Evolutionary conservation across 2,888 invertebrate species (phyloP), one percentile per base, ranked within the genome.

Genomic region (Abrostola tripartita): DNA sequence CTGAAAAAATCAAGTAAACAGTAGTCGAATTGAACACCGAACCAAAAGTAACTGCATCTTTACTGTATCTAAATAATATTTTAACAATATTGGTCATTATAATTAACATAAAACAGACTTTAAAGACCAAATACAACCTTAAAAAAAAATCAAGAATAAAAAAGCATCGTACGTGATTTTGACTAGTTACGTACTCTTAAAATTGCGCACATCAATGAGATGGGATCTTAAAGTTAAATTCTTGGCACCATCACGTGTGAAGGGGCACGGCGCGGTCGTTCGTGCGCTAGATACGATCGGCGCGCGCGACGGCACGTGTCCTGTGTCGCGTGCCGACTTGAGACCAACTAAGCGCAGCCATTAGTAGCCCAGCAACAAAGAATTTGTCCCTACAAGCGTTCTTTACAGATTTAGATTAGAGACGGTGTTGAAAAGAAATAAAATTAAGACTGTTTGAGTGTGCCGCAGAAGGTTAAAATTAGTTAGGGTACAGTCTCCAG

Each of bases 171-270:
- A 69, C 72, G 75, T 74, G 80, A 60, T 81, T 87, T 84, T 81
- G 83, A 81, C 82, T 81, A 78, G 85, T 79, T 76, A 76, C 24
- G 24, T 24, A 24, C 63, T 71, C 72, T 74, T 75, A 74, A 82
- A 85, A 84, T 79, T 83, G 86, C 83, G 83, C 85, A 88, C 89
- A 90, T 91, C 90, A 88, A 86, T 79, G 81, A 88, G 93, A 93
- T 93, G 90, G 78, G 83, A 93, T 94, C 93, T 89, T 65, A 63
- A 61, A 80, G 87, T 88, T 84, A 85, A 74, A 84, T 86, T 73
- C 71, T 87, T 86, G 83, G 83, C 81, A 87, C 90, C 88, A 92
- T 92, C 93, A 93, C 90, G 94, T 93, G 94, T 94, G 93, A 93
- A 91, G 91, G 90, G 90, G 92, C 92, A 91, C 88, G 89, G 87